phyloP scores from a whole-genome alignment of 2,888 invertebrate species.

The Octonoba sinensis region DNA sequence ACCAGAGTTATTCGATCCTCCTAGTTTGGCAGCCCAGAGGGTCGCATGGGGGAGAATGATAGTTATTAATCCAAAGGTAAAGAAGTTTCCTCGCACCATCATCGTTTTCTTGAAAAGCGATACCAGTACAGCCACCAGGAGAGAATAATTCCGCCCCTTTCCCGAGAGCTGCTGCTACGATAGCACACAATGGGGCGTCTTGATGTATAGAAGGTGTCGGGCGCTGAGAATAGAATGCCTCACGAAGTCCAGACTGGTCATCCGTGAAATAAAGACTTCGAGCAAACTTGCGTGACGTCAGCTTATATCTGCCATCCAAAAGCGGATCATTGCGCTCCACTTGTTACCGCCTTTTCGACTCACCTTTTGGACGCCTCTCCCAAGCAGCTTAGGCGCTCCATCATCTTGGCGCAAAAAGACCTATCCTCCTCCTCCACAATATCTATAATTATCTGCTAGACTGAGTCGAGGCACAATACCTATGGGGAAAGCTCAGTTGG shows the following conservation, averaged over 20 bases:
- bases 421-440: conserved; percentile 33
- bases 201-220: conserved; percentile 63
- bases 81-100: conserved; percentile 3
- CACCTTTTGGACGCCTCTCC: conserved; percentile 45
- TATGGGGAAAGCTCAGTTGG: conserved; percentile 22
- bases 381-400: conserved; percentile 43
- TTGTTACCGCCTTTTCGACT: conserved; percentile 60
- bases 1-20: no score
- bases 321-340: conserved; percentile 60
- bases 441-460: conserved; percentile 63
- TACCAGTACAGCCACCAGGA: conserved; percentile 17
- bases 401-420: conserved; percentile 43
- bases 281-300: conserved; percentile 59
- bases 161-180: conserved; percentile 6
- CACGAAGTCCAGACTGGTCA: conserved; percentile 52
- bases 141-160: conserved; percentile 25
- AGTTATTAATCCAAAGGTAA: conserved; percentile 39
- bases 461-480: conserved; percentile 46
- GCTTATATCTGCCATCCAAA: conserved; percentile 60
- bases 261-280: conserved; percentile 62
- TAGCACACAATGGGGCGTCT: conserved; percentile 40
- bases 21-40: no score
- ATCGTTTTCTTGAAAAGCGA: conserved; percentile 30
- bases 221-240: conserved; percentile 45
- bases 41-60: conserved; percentile 19